Conservation (phyloP, 1,140 invertebrate species). For the Bradysia coprophila region DNA sequence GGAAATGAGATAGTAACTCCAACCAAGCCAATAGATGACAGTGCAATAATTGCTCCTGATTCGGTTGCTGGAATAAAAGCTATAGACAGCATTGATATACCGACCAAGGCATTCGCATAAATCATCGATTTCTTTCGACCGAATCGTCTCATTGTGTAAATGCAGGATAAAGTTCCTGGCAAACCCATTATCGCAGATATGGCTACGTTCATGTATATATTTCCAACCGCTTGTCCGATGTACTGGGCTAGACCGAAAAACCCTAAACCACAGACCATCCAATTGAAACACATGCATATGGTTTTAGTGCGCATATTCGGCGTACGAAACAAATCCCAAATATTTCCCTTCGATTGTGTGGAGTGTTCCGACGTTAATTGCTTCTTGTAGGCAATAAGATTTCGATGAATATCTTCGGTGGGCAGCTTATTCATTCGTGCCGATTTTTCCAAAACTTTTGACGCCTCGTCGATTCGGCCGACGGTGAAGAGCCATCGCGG, state of each 20-base stretch:
- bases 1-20: constrained; percentile 31
- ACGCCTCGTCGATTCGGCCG: constrained; percentile 44
- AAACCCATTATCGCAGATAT: constrained; percentile 46
- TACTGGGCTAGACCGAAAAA: constrained; percentile 60
- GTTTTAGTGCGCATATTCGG: constrained; percentile 55
- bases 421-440: constrained; percentile 36
- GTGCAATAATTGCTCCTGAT: constrained; percentile 11
- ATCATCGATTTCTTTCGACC: constrained; percentile 45
- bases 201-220: constrained; percentile 55
- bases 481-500: constrained; percentile 61
- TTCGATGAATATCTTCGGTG: constrained; percentile 27
- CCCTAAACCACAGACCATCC: constrained; percentile 52
- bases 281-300: constrained; percentile 46
- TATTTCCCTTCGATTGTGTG: constrained; percentile 28
- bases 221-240: constrained; percentile 45
- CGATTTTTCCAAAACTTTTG: constrained; percentile 43
- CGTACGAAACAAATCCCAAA: constrained; percentile 50
- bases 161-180: constrained; percentile 45
- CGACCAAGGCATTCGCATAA: constrained; percentile 37
- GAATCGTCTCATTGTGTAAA: constrained; percentile 39
- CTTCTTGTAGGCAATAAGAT: constrained; percentile 22
- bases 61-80: constrained; percentile 30
- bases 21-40: constrained; percentile 13
- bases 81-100: constrained; percentile 39
- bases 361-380: constrained; percentile 18